Base-by-base conservation (phyloP, 2,888 invertebrate genomes). In the Tinea semifulvella region DNA sequence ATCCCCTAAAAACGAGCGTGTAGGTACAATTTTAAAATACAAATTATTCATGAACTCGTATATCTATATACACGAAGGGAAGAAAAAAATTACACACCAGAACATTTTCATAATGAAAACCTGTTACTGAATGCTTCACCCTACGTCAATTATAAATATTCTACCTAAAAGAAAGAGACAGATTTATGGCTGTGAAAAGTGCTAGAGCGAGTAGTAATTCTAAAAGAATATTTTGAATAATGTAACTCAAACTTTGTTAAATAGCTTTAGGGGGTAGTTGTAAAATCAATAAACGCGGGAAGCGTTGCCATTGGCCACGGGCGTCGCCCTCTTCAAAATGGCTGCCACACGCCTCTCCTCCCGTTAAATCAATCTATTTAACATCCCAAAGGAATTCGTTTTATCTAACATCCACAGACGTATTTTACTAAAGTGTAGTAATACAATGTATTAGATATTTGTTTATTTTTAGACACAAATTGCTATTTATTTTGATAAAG, bases 261-360 rank as follows among this genome's bases (percentile, higher is more conserved):
- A n/a, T n/a, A 16, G 36, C 36, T 10, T n/a, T n/a, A n/a, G 18
- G 18, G 36, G 36, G 16, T 18, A 13, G 40, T n/a, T 22, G n/a
- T 20, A 22, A 27, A 42, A 42, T 42, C 42, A 42, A 42, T 42
- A 42, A 27, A 8, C 19, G 40, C 17, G 14, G 11, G 18, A 13
- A 20, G 17, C 42, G 27, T 40, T 22, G 40, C 42, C 14, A 42
- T 42, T 42, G 42, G 42, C 11, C n/a, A 18, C 18, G 26, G n/a
- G 13, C 27, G 25, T 20, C n/a, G 14, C 42, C 42, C 27, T 13
- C 16, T 13, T n/a, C n/a, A 42, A 42, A 26, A 42, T 42, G 42
- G 42, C 42, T 27, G 42, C 25, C 42, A 14, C 6, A 16, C 22
- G 40, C 40, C 40, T 20, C 20, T 13, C 13, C 31, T 13, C 13